phyloP scores from a whole-genome alignment of 2,797 vertebrate species.

The Ambastaia sidthimunki region DNA sequence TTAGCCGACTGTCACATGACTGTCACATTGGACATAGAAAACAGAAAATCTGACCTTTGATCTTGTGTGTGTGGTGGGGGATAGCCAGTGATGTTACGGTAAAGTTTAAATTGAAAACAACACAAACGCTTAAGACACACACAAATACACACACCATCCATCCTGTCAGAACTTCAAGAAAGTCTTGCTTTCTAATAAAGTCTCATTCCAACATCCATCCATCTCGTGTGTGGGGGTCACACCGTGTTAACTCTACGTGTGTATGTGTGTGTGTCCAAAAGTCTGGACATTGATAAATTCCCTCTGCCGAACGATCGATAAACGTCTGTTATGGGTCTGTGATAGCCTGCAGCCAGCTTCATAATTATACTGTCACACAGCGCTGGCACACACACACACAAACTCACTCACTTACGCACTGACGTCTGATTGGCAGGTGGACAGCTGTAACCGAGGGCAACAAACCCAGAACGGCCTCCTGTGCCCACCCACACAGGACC shows the following conservation, averaged over 20 bases:
- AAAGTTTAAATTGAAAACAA: conserved; percentile 16
- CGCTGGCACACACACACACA: conserved; percentile 58
- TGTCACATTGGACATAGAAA: conserved; percentile 9
- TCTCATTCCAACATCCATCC: conserved; percentile 57
- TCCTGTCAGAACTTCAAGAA: conserved; percentile 55
- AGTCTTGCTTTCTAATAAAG: conserved; percentile 61
- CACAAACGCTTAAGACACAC: conserved; percentile 9
- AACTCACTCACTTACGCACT: conserved; percentile 47
- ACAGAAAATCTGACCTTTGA: conserved; percentile 27
- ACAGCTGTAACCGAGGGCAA: conserved; percentile 79
- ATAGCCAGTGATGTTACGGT: neutral
- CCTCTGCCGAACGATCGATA: conserved; percentile 86
- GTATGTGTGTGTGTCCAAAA: conserved; percentile 67
- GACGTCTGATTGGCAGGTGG: conserved; percentile 85
- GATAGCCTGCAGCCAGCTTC: conserved; percentile 83
- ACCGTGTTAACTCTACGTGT: conserved; percentile 49
- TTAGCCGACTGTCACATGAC: neutral
- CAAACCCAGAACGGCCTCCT: conserved; percentile 77
- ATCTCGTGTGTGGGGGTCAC: conserved; percentile 55
- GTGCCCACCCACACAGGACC: conserved; percentile 75
- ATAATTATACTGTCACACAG: conserved; percentile 97
- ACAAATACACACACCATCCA: conserved; percentile 28
- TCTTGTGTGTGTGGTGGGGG: neutral
- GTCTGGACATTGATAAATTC: conserved; percentile 85
- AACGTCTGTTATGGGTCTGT: conserved; percentile 82